Percentiles rank a stretch among this genome's conserved stretches.
These are phyloP conservation scores for Pseudocheirus occidentalis DNA, from an alignment of 2,797 vertebrate genomes.

Conservation along the genomic window DNA sequence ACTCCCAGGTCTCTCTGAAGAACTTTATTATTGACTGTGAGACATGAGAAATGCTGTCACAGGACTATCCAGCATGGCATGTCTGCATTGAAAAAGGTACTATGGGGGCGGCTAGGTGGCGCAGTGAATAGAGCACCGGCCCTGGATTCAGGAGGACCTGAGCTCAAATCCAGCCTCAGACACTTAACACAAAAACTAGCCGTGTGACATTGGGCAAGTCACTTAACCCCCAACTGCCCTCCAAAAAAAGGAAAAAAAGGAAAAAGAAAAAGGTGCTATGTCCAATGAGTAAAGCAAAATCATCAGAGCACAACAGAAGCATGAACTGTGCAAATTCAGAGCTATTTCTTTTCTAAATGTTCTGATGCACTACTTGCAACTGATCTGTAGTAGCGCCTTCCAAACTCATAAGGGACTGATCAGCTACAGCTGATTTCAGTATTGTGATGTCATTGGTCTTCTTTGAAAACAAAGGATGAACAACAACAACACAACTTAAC, in stretches of 20 bases:
- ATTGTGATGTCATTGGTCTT: not conserved
- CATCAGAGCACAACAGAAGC: not conserved
- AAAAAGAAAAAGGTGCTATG: not conserved
- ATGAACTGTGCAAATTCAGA: not conserved
- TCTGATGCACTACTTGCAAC: not conserved
- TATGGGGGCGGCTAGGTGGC: no score
- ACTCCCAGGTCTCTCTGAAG: not conserved
- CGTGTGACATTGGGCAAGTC: no score
- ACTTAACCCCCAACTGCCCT: no score
- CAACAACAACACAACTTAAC: not conserved
- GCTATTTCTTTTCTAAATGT: not conserved
- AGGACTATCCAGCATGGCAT: not conserved
- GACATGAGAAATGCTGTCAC: not conserved
- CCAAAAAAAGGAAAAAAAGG: no score
- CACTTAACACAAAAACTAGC: no score
- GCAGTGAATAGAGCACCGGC: no score
- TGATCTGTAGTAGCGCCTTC: not conserved
- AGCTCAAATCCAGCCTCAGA: no score
- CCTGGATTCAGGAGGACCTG: no score
- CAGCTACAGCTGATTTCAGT: not conserved
- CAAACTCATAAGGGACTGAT: not conserved
- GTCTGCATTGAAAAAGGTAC: not conserved
- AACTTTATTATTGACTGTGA: not conserved
- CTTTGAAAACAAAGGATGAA: not conserved
- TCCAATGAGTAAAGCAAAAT: not conserved